Conservation (phyloP, 2,797 vertebrate species). For the Eupleurogrammus muticus region DNA sequence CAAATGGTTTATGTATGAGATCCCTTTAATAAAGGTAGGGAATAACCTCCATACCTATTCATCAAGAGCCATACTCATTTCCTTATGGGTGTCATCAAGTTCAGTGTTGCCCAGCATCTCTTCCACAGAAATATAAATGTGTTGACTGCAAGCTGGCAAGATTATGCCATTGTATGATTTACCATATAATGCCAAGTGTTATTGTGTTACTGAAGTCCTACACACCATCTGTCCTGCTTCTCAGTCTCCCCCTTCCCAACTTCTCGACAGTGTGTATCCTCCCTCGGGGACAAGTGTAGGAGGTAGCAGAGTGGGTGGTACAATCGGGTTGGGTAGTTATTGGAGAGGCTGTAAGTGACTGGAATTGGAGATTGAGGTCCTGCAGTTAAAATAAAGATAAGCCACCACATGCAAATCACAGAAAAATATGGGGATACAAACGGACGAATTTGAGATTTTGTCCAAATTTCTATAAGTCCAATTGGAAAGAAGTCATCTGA, state of each 20-base stretch:
- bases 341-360: constrained; percentile 71
- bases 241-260: constrained; percentile 71
- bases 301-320: constrained; percentile 73
- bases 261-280: constrained; percentile 65
- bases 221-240: constrained; percentile 83
- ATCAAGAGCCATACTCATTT: constrained; percentile 27
- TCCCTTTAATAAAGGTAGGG: not conserved
- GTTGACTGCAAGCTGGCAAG: constrained; percentile 57
- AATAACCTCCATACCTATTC: not conserved
- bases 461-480: constrained; percentile 46
- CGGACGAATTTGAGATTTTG: constrained; percentile 31
- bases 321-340: constrained; percentile 69
- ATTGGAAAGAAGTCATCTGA: constrained; percentile 35
- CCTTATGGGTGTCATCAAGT: constrained; percentile 38
- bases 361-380: constrained; percentile 61
- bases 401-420: constrained; percentile 42
- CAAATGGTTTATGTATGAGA: constrained; percentile 1
- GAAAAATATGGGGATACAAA: constrained; percentile 56
- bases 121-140: constrained; percentile 60
- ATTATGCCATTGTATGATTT: constrained; percentile 55
- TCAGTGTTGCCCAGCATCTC: constrained; percentile 34
- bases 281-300: constrained; percentile 69
- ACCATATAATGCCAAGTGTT: constrained; percentile 74
- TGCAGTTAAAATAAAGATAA: constrained; percentile 50
- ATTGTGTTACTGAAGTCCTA: constrained; percentile 81